Base-by-base conservation (phyloP, 2,113 vertebrate genomes). In the Beaufortia kweichowensis region DNA sequence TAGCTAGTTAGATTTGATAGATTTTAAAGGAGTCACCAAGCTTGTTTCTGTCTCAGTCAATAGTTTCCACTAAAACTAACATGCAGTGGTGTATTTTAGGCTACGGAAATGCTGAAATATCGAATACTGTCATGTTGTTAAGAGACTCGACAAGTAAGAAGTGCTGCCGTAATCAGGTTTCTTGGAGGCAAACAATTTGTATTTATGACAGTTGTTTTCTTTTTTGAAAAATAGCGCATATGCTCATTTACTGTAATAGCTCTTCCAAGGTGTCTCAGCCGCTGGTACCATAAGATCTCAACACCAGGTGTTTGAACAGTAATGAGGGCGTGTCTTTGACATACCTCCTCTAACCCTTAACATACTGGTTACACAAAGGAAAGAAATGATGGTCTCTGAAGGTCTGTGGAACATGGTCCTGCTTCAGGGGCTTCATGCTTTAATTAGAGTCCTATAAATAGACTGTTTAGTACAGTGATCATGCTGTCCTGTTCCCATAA, bases 361-460 rank as follows among this genome's bases (percentile, higher is more conserved):
- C 41, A 53, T 19, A 35, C 56, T 33, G 12, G 39, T 24, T 12
- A 68, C 6, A 2, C 39, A 43, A 21, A 46, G 24, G 28, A 63
- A 23, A 39, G 12, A 64, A 61, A 43, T 43, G 41, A 41, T n/a
- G 69, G 26, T 60, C 39, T 60, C 29, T n/a, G 9, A 24, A 23
- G 33, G 55, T 60, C n/a, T 56, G 21, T 56, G n/a, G 21, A 72
- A 56, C 41, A 55, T 33, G 12, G 24, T 23, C 24, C 50, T 43
- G 56, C 63, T 23, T 77, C 39, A 59, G 39, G 19, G 53, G 48
- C 56, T 63, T 39, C 4, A 73, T 65, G 28, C 31, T 72, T 75
- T 78, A 75, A 70, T 81, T 78, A 78, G 55, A n/a, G 53, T 39
- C 41, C 46, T 75, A 78, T 68, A 77, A 78, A 74, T 60, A 63